Evolutionary conservation across 2,797 vertebrate genomes (phyloP).

Genomic region (Amniataba percoides): DNA sequence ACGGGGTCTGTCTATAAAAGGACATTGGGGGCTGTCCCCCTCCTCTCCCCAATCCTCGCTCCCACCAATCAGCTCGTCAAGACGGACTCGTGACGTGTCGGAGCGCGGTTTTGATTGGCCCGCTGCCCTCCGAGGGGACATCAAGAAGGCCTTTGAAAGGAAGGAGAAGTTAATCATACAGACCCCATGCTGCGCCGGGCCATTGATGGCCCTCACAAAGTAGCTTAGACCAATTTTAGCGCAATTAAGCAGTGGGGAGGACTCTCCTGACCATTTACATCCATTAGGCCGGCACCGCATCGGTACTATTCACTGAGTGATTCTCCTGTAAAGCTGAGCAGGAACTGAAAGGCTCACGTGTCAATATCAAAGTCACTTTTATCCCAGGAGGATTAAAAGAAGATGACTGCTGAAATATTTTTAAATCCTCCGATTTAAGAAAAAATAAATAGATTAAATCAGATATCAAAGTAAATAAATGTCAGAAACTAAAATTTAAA

Average conservation of each 20-base stretch:
- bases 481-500: not conserved
- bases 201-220: slow-evolving; percentile 85
- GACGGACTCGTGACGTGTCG: slow-evolving; percentile 69
- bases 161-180: slow-evolving; percentile 88
- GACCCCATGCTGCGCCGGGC: slow-evolving; percentile 85
- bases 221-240: slow-evolving; percentile 84
- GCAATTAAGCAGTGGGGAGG: slow-evolving; percentile 88
- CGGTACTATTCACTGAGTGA: slow-evolving; percentile 60
- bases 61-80: slow-evolving; percentile 82
- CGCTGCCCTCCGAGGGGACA: slow-evolving; percentile 71
- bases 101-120: slow-evolving; percentile 78
- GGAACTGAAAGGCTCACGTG: slow-evolving; percentile 29
- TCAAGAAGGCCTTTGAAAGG: slow-evolving; percentile 85
- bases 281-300: slow-evolving; percentile 74
- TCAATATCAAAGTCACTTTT: slow-evolving; percentile 34
- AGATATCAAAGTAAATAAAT: not conserved
- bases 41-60: too few species aligned
- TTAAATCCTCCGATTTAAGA: not conserved
- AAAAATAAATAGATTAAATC: not conserved
- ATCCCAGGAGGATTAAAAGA: not conserved
- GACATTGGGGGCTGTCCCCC: slow-evolving; percentile 74
- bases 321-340: slow-evolving; percentile 40
- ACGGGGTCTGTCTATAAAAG: slow-evolving; percentile 83
- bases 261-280: slow-evolving; percentile 80
- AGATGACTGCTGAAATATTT: fast-evolving